Conservation (phyloP, 2,888 invertebrate genomes). For the Polydrusus tereticollis region DNA sequence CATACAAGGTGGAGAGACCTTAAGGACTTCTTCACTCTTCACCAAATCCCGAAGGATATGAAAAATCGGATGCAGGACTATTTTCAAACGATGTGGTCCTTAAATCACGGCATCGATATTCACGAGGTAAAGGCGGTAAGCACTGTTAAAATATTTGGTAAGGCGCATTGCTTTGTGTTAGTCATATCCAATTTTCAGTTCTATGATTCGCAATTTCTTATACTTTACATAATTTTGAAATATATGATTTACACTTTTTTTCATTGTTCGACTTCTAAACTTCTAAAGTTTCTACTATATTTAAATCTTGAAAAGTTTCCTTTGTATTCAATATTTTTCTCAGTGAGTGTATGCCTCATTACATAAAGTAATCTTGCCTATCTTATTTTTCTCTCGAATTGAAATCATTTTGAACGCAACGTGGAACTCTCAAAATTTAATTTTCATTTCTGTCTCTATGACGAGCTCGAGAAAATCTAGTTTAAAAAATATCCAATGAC, state of each 20-base stretch:
- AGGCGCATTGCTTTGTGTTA: neutral
- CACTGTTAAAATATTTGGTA: constrained; percentile 14
- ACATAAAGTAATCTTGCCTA: too few species aligned
- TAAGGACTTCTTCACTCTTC: constrained; percentile 93
- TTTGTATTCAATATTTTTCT: too few species aligned
- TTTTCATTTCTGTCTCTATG: neutral
- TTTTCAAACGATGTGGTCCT: constrained; percentile 98
- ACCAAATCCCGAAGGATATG: constrained; percentile 95
- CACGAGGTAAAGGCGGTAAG: constrained; percentile 79
- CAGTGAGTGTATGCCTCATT: too few species aligned
- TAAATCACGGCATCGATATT: constrained; percentile 97
- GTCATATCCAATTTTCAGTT: too few species aligned
- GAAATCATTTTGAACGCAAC: neutral
- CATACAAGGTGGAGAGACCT: constrained; percentile 95
- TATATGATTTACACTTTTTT: too few species aligned
- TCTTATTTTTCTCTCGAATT: too few species aligned
- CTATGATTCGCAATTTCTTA: too few species aligned
- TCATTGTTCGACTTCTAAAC: too few species aligned
- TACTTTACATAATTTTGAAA: too few species aligned
- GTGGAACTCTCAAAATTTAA: neutral
- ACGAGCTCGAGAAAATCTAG: neutral
- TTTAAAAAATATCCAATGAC: neutral
- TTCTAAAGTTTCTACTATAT: too few species aligned
- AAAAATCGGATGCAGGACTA: constrained; percentile 97
- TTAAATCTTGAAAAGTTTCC: too few species aligned